Evolutionary conservation across 2,113 vertebrate genomes (phyloP).

Genomic region (Embiotoca jacksoni): DNA sequence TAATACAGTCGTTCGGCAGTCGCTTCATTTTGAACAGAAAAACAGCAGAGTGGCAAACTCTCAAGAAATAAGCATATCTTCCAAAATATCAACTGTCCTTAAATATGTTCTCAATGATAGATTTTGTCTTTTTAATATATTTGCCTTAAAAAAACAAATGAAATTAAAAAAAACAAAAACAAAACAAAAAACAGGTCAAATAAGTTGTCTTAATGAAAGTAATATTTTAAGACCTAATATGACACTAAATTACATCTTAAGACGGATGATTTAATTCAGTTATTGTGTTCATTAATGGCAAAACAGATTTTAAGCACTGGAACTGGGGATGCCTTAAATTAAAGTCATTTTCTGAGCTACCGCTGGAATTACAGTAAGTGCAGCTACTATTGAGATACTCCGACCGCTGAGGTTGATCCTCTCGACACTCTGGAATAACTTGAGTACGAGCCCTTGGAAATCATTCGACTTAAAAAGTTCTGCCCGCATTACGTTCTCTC

Average conservation of each 20-base stretch:
- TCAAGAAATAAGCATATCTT: not conserved
- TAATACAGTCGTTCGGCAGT: not conserved
- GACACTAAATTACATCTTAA: not conserved
- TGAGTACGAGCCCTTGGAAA: slow-evolving; percentile 55
- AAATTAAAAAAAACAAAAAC: not conserved
- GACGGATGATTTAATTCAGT: not conserved
- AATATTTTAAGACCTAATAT: not conserved
- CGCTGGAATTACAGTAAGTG: slow-evolving; percentile 46
- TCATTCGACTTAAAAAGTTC: not conserved
- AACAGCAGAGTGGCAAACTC: not conserved
- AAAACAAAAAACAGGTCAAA: not conserved
- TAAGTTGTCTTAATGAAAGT: not conserved
- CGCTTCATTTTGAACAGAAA: not conserved
- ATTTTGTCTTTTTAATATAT: not conserved
- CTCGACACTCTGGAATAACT: slow-evolving; percentile 19
- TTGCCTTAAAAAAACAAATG: not conserved
- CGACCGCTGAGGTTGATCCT: slow-evolving; percentile 22
- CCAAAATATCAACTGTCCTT: too few species aligned
- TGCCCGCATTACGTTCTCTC: not conserved
- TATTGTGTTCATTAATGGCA: not conserved
- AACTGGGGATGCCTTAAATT: slow-evolving; percentile 5
- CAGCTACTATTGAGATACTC: slow-evolving; percentile 36
- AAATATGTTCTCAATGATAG: not conserved
- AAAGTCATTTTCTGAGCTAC: slow-evolving; percentile 20
- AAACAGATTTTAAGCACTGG: slow-evolving; percentile 18